Evolutionary conservation across 2,113 vertebrate species (phyloP).

Genomic region (Blennius ocellaris): DNA sequence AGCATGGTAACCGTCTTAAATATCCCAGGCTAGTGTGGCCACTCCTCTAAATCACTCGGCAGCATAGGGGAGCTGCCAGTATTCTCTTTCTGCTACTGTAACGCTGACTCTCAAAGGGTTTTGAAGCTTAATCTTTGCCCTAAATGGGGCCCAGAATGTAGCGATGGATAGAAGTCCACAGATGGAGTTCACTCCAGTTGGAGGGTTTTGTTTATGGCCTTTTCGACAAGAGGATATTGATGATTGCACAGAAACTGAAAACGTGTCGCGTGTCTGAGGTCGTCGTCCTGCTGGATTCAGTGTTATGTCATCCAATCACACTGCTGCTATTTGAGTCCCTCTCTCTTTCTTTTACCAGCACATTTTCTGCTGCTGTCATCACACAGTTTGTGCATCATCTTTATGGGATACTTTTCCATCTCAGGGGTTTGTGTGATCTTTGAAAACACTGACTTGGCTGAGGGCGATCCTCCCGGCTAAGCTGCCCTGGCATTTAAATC

Average conservation of each 20-base stretch:
- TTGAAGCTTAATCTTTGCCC: conserved; percentile 43
- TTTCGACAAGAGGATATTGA: conserved; percentile 1
- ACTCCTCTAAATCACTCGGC: conserved; percentile 73
- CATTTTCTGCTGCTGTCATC: conserved; percentile 15
- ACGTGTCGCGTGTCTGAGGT: not conserved
- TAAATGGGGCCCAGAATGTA: conserved; percentile 35
- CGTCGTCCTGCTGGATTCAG: conserved; percentile 6
- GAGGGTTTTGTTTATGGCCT: conserved; percentile 21
- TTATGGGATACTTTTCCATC: conserved; percentile 16
- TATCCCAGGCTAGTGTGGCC: conserved; percentile 66
- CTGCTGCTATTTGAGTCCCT: conserved; percentile 2
- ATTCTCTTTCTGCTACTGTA: conserved; percentile 65
- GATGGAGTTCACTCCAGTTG: conserved; percentile 24
- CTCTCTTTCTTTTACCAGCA: not conserved
- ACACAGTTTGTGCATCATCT: conserved; percentile 22
- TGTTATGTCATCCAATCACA: conserved; percentile 30
- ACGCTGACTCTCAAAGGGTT: conserved; percentile 43
- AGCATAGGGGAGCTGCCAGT: conserved; percentile 61
- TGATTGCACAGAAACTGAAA: conserved; percentile 1
- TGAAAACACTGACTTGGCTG: conserved; percentile 39
- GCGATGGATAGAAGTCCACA: conserved; percentile 34
- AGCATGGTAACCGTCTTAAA: conserved; percentile 78
- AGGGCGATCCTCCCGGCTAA: conserved; percentile 35
- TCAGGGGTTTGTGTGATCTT: conserved; percentile 49
- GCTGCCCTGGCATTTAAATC: conserved; percentile 66